Conservation (phyloP, 2,797 vertebrate species). For the Sebastolobus altivelis region DNA sequence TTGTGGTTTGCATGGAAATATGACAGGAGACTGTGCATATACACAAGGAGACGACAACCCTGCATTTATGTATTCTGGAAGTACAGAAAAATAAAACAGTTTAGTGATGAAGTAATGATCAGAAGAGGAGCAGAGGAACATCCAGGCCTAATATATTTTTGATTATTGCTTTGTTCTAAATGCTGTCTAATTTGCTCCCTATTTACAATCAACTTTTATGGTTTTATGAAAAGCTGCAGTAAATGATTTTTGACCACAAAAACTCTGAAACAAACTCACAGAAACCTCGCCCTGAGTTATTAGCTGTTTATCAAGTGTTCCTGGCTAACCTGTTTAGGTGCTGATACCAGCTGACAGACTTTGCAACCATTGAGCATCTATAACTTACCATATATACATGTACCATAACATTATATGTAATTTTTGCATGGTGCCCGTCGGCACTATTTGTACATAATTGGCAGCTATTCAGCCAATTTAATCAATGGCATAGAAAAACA, state of each 20-base stretch:
- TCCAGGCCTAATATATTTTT: neutral
- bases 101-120: neutral
- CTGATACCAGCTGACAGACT: neutral
- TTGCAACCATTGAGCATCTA: neutral
- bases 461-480: no score
- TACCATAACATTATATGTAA: neutral
- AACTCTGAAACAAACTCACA: neutral
- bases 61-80: neutral
- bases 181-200: neutral
- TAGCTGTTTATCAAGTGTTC: neutral
- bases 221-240: neutral
- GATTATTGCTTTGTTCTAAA: neutral
- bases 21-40: neutral
- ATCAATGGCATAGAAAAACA: no score
- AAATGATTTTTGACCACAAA: neutral
- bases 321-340: accelerated
- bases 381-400: neutral
- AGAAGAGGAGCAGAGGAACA: neutral
- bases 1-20: constrained; percentile 12
- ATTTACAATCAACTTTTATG: constrained; percentile 4
- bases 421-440: neutral
- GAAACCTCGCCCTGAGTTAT: neutral
- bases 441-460: neutral
- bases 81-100: neutral
- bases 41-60: neutral